A percentile compares a stretch with the other conserved stretches of the same genome.
Conservation (phyloP, 2,113 vertebrate species). For the Jacana jacana region DNA sequence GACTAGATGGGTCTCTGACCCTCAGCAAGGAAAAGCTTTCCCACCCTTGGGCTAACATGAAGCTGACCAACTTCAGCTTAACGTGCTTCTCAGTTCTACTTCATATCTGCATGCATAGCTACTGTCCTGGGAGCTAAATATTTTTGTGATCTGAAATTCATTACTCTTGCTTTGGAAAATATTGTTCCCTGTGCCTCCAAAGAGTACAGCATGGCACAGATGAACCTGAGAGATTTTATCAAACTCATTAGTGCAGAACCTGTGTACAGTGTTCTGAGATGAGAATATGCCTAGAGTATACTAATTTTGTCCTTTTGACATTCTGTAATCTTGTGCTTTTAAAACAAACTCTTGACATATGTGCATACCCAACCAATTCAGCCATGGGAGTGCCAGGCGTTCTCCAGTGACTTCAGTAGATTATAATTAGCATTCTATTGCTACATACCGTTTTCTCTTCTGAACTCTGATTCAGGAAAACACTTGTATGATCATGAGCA, state of each 20-base stretch:
- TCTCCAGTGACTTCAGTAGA: background rate
- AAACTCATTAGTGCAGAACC: background rate
- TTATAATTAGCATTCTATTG: background rate
- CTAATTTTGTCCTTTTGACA: background rate
- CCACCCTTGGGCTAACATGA: background rate
- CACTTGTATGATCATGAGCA: background rate
- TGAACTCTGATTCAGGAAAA: background rate
- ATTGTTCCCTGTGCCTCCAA: background rate
- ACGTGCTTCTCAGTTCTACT: background rate
- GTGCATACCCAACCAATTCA: background rate
- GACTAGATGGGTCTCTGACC: background rate
- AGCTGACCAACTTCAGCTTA: background rate
- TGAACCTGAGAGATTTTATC: conserved; percentile 3
- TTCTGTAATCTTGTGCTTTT: background rate
- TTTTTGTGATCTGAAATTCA: conserved; percentile 11
- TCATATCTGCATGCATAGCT: background rate
- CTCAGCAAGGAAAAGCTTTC: background rate
- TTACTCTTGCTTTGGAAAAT: background rate
- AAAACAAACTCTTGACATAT: background rate
- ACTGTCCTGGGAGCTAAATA: background rate
- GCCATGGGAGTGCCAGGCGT: background rate
- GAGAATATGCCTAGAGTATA: background rate
- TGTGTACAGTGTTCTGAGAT: background rate
- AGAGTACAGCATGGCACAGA: background rate
- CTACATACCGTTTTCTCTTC: background rate